Conservation (phyloP, 2,888 invertebrate genomes). For the Molorchus minor region DNA sequence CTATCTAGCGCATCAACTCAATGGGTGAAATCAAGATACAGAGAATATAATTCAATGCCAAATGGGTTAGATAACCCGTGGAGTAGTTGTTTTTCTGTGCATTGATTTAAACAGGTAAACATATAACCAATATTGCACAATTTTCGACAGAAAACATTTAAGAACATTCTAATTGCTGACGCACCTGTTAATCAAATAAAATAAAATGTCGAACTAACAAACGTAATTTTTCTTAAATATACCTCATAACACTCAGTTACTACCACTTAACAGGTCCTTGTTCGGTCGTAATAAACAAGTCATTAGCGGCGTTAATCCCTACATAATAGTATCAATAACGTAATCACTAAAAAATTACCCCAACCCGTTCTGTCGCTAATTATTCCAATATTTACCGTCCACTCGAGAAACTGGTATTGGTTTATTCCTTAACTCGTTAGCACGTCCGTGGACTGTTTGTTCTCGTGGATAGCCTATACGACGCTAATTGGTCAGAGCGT, state of each 20-base stretch:
- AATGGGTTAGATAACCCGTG: too few species aligned
- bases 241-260: background rate
- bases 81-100: too few species aligned
- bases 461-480: constrained; percentile 25
- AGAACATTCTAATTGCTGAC: constrained; percentile 7
- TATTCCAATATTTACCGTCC: constrained; percentile 22
- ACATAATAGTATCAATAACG: constrained; percentile 19
- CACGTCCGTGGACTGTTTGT: constrained; percentile 28
- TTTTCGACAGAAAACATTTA: background rate
- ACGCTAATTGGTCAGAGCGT: constrained; percentile 26
- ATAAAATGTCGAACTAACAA: background rate
- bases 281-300: constrained; percentile 16
- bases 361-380: constrained; percentile 18
- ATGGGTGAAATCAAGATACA: too few species aligned
- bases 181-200: constrained; percentile 6
- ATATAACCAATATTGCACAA: too few species aligned
- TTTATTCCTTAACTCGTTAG: constrained; percentile 28
- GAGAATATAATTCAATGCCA: too few species aligned
- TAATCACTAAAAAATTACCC: constrained; percentile 21
- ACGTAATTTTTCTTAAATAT: constrained; percentile 5
- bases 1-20: too few species aligned
- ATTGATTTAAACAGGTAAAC: too few species aligned
- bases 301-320: constrained; percentile 17
- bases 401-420: constrained; percentile 30
- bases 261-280: background rate